Conservation (phyloP, 2,797 vertebrate species). For the Streptopelia turtur region DNA sequence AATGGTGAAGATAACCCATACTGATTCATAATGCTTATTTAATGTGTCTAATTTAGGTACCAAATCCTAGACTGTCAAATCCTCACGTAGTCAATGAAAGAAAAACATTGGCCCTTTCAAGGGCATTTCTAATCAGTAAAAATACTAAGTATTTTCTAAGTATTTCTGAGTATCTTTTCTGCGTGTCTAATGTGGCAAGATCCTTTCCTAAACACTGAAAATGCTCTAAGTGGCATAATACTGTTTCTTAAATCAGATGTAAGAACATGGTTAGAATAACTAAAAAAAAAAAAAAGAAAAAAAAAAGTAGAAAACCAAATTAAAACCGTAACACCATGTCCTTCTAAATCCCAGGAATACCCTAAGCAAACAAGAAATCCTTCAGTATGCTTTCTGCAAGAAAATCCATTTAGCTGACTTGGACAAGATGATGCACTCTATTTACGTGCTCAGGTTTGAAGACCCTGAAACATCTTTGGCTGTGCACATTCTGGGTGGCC, state of each 20-base stretch:
- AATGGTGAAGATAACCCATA: neutral
- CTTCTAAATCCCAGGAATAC: neutral
- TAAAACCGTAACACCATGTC: accelerated
- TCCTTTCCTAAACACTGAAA: neutral
- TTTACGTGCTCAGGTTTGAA: neutral
- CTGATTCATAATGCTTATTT: neutral
- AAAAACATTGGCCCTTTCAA: neutral
- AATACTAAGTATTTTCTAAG: neutral
- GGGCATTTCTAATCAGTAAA: neutral
- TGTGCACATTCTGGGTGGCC: neutral
- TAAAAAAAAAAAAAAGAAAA: neutral
- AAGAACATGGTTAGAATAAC: neutral
- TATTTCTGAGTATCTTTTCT: too few relatives aligned
- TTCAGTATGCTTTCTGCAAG: neutral
- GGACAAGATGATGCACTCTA: too few relatives aligned
- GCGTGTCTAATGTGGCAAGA: neutral
- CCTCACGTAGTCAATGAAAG: neutral
- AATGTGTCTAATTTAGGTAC: neutral
- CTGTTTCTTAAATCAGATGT: neutral
- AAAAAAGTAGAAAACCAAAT: neutral
- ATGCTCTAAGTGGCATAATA: neutral
- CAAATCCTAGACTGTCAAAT: neutral
- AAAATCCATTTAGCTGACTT: neutral
- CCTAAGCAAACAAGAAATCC: neutral
- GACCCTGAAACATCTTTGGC: neutral